phyloP scores from a whole-genome alignment of 2,797 vertebrate genomes.

The Smutsia gigantea region DNA sequence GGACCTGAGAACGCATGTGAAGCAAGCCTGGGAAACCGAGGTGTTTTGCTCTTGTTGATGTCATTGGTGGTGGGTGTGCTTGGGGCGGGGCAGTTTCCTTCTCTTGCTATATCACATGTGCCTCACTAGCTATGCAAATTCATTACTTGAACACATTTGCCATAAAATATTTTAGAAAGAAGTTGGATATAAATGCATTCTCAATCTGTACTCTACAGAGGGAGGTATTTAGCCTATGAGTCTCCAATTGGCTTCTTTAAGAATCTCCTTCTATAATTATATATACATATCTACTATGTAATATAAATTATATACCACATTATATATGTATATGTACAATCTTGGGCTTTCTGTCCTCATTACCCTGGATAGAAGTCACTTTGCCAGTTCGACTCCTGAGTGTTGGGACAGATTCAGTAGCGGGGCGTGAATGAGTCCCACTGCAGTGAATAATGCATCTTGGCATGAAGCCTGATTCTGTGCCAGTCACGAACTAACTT shows the following conservation, averaged over 20 bases:
- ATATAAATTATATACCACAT: neutral
- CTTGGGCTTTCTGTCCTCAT: neutral
- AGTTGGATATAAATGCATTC: neutral
- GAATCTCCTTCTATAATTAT: neutral
- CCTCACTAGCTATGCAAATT: neutral
- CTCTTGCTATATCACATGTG: neutral
- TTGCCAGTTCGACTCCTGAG: neutral
- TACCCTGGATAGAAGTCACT: neutral
- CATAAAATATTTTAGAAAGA: neutral
- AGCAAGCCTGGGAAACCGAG: neutral
- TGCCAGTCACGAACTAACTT: no score
- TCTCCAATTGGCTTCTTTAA: neutral
- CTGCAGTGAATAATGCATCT: fast-evolving
- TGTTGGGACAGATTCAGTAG: fast-evolving
- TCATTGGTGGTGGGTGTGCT: neutral
- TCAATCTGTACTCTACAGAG: neutral
- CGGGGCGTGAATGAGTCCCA: fast-evolving
- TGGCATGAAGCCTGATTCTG: neutral
- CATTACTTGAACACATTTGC: neutral
- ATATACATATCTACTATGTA: neutral
- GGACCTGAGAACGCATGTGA: neutral
- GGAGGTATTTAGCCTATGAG: neutral
- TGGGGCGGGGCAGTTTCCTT: neutral
- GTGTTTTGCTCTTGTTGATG: neutral
- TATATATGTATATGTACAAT: neutral